Evolutionary conservation across 2,113 vertebrate genomes (phyloP).

Genomic region (Lepus americanus): DNA sequence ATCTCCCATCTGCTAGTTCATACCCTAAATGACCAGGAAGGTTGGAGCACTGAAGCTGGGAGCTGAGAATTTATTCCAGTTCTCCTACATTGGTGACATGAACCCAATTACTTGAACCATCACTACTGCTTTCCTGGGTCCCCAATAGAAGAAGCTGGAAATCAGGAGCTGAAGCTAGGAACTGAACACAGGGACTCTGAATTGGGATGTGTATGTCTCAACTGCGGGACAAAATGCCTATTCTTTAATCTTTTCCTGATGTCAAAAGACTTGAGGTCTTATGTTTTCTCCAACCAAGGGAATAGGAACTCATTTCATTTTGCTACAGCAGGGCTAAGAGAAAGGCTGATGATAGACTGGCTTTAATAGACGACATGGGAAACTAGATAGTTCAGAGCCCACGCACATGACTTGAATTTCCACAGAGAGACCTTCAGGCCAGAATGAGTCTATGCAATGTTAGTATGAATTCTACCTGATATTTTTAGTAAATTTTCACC

Average conservation of each 20-base stretch:
- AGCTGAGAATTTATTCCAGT: too few relatives aligned
- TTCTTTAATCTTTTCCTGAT: neutral
- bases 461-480: neutral
- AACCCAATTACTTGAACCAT: too few relatives aligned
- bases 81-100: too few relatives aligned
- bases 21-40: too few relatives aligned
- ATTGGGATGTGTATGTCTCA: too few relatives aligned
- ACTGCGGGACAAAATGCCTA: too few relatives aligned
- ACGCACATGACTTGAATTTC: neutral
- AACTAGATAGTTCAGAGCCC: neutral
- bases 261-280: neutral
- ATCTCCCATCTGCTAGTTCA: too few relatives aligned
- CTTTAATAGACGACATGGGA: neutral
- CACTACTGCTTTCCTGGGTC: too few relatives aligned
- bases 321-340: neutral
- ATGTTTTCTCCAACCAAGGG: neutral
- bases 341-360: neutral
- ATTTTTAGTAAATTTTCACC: slow-evolving; percentile 40
- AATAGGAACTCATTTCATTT: neutral
- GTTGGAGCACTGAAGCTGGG: too few relatives aligned
- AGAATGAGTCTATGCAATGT: neutral
- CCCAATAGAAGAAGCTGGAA: too few relatives aligned
- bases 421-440: neutral
- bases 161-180: too few relatives aligned
- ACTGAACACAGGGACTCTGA: too few relatives aligned